A percentile compares a stretch with the other conserved stretches of the same genome.
These are phyloP conservation scores for Choloepus hoffmanni DNA, from an alignment of 2,113 vertebrate species.

Conservation along the genomic window DNA sequence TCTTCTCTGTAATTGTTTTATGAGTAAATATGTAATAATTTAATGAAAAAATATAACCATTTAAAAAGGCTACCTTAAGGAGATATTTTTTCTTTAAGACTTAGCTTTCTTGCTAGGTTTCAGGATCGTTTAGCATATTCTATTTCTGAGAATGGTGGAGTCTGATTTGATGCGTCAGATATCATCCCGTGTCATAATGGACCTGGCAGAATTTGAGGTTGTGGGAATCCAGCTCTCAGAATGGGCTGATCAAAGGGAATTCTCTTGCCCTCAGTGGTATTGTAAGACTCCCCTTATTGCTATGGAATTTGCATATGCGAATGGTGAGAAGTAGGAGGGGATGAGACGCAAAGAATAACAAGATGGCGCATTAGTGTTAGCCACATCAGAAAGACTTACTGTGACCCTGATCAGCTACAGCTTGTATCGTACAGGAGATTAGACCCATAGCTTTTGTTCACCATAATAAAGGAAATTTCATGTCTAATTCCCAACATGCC, in stretches of 20 bases:
- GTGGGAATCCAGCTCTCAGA: neutral
- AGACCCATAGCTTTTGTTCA: conserved; percentile 63
- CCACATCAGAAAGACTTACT: conserved; percentile 15
- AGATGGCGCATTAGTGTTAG: neutral
- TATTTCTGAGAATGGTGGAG: neutral
- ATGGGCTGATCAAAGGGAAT: conserved; percentile 44
- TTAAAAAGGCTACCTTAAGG: neutral
- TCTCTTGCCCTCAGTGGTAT: neutral
- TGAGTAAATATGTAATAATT: conserved; percentile 11
- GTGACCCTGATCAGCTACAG: conserved; percentile 63
- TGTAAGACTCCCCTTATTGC: neutral
- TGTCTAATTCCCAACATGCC: conserved; percentile 76
- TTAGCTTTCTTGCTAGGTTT: neutral
- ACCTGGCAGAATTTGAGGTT: neutral
- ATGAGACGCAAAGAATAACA: neutral
- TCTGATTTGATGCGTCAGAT: neutral
- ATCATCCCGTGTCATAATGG: neutral
- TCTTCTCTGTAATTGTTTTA: neutral
- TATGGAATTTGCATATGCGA: neutral
- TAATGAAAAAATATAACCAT: neutral
- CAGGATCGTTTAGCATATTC: neutral
- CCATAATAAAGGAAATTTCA: conserved; percentile 71
- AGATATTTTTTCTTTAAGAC: conserved; percentile 1
- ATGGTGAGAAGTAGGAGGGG: neutral
- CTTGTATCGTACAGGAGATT: conserved; percentile 68